Evolutionary conservation across 2,888 invertebrate genomes (phyloP), one percentile per base, ranked within the genome.

Genomic region (Dione vanillae): DNA sequence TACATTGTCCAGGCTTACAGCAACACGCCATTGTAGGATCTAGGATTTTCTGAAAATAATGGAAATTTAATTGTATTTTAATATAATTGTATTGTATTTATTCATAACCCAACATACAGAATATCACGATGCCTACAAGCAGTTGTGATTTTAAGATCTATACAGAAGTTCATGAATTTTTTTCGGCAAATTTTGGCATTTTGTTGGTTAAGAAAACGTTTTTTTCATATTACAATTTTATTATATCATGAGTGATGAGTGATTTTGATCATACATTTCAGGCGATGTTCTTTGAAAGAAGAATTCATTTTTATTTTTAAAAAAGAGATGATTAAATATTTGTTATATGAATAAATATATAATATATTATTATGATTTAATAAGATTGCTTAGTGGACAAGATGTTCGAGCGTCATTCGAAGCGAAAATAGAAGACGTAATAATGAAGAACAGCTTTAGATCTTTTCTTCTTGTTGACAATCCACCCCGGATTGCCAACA

Each of bases 21-120:
- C 88, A 88, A 77, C 89, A 89, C 72, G 88, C 86, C 89, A 89
- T 89, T 76, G 77, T 81, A 74, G 61, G 69, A 65, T 69, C 58
- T 75, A 62, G 64, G 72, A 69, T 74, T 72, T 75, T 71, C 82
- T 83, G 76, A 81, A 79, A 16, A 58, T 19, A 69, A 58, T n/a
- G n/a, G n/a, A 69, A 69, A 72, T n/a, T n/a, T 6, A 20, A 43
- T 56, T 56, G 2, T 27, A 27, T 27, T 27, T 27, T 27, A 27
- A 27, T 2, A n/a, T 27, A 27, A 3, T 27, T 3, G 2, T 27
- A 27, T 27, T 27, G 2, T 27, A 27, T 27, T 27, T 27, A 27
- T 27, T 27, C 2, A 2, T 3, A n/a, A n/a, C n/a, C 5, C 27
- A 2, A 27, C 27, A 27, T 27, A 27, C 2, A 5, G 27, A 27